Conservation (phyloP, 2,797 vertebrate species). For the Octomys mimax region DNA sequence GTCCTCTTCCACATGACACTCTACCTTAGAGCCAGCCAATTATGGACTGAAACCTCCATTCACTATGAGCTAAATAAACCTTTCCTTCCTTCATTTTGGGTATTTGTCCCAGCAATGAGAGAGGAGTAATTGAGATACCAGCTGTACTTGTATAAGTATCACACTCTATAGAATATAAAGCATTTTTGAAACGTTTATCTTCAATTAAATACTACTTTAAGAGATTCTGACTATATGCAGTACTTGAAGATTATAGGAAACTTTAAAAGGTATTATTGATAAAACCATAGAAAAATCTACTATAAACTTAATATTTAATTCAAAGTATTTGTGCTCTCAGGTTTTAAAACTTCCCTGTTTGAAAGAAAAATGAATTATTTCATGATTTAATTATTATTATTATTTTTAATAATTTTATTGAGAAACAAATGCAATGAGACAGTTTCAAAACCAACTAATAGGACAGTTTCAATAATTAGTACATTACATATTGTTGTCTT, state of each 20-base stretch:
- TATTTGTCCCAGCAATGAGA: too few species aligned
- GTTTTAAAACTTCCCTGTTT: background rate
- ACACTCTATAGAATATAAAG: slow-evolving; percentile 52
- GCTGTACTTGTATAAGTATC: slow-evolving; percentile 28
- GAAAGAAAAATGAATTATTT: slow-evolving; percentile 19
- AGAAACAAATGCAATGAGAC: too few species aligned
- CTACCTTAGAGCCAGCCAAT: too few species aligned
- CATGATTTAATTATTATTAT: slow-evolving; percentile 40
- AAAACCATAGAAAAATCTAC: background rate
- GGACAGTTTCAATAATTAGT: too few species aligned
- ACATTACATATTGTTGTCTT: too few species aligned
- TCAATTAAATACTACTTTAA: slow-evolving; percentile 45
- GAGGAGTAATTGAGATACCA: background rate
- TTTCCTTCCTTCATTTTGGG: too few species aligned
- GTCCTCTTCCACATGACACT: too few species aligned
- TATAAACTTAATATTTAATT: slow-evolving; percentile 48
- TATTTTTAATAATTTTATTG: too few species aligned
- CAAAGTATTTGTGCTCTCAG: slow-evolving; percentile 32
- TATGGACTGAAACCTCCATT: too few species aligned
- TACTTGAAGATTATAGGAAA: slow-evolving; percentile 45
- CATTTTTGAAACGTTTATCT: slow-evolving; percentile 39
- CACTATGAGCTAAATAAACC: too few species aligned
- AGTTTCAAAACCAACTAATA: too few species aligned
- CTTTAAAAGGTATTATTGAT: slow-evolving; percentile 53
- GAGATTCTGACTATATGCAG: background rate